phyloP scores from a whole-genome alignment of 2,888 invertebrate species.

The Lamellibrachia satsuma region DNA sequence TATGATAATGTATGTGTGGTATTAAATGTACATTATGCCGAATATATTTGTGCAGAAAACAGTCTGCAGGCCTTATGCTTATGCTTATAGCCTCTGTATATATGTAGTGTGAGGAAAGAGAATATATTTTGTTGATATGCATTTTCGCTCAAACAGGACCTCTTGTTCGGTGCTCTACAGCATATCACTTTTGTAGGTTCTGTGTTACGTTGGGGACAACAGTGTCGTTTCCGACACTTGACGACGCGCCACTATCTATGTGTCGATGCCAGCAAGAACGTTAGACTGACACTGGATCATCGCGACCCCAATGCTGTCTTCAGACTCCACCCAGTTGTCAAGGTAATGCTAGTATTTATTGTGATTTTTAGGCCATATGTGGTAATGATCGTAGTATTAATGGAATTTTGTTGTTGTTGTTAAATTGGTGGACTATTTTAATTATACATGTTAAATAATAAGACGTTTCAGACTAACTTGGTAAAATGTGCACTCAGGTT shows the following conservation, averaged over 20 bases:
- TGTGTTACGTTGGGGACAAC: slow-evolving; percentile 61
- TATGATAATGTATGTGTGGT: neutral
- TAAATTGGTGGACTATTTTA: neutral
- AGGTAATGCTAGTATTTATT: slow-evolving; percentile 43
- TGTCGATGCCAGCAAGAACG: slow-evolving; percentile 45
- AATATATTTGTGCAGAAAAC: neutral
- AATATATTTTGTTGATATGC: neutral
- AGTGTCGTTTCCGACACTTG: slow-evolving; percentile 60
- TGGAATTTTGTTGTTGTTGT: neutral
- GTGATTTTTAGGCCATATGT: neutral
- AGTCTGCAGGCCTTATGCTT: neutral
- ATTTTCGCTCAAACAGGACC: neutral
- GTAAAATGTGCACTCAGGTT: neutral
- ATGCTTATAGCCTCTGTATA: neutral
- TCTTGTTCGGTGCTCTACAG: neutral
- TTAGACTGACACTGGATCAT: slow-evolving; percentile 53
- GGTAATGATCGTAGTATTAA: neutral
- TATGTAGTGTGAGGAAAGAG: neutral
- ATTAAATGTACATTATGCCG: neutral
- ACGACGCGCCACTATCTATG: slow-evolving; percentile 58
- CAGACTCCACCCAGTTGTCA: slow-evolving; percentile 61
- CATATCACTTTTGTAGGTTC: slow-evolving; percentile 48
- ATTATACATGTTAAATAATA: neutral
- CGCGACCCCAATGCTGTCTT: slow-evolving; percentile 59
- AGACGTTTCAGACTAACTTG: neutral